These are phyloP conservation scores for Xiphophorus couchianus DNA, from an alignment of 2,113 vertebrate genomes.

Conservation along the genomic window DNA sequence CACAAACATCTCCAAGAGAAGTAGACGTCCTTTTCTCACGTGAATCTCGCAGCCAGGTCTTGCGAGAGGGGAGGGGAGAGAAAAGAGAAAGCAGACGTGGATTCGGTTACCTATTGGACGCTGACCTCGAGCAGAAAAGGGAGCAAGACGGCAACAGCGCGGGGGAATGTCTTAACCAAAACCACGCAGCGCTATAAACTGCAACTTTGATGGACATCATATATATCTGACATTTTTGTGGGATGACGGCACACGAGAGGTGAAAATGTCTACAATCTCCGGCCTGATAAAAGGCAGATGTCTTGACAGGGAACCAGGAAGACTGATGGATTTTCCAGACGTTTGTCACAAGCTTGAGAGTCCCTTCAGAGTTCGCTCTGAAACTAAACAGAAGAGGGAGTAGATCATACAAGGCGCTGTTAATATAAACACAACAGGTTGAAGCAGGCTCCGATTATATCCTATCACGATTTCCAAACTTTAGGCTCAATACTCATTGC, in stretches of 20 bases:
- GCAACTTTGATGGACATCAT: conserved; percentile 26
- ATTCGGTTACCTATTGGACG: conserved; percentile 51
- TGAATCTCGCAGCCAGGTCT: conserved; percentile 25
- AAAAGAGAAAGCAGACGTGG: conserved; percentile 33
- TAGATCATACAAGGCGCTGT: conserved; percentile 1
- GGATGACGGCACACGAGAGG: conserved; percentile 71
- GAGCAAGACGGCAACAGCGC: conserved; percentile 40
- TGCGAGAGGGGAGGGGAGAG: background rate
- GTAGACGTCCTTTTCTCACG: conserved; percentile 13
- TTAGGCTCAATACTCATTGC: background rate
- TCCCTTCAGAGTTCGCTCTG: conserved; percentile 9
- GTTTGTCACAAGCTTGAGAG: conserved; percentile 49
- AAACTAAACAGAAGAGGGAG: conserved; percentile 7
- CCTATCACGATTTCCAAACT: background rate
- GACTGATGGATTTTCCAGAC: conserved; percentile 69
- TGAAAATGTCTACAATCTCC: conserved; percentile 72
- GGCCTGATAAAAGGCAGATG: conserved; percentile 83
- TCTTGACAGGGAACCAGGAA: conserved; percentile 69
- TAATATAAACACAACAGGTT: conserved; percentile 4
- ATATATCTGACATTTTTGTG: conserved; percentile 55
- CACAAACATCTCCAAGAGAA: conserved; percentile 12
- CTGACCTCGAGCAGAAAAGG: conserved; percentile 31
- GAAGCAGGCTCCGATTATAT: background rate
- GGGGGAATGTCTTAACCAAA: conserved; percentile 25
- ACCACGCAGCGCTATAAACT: conserved; percentile 35